phyloP scores from a whole-genome alignment of 2,888 invertebrate genomes.

The Dasypogon diadema region DNA sequence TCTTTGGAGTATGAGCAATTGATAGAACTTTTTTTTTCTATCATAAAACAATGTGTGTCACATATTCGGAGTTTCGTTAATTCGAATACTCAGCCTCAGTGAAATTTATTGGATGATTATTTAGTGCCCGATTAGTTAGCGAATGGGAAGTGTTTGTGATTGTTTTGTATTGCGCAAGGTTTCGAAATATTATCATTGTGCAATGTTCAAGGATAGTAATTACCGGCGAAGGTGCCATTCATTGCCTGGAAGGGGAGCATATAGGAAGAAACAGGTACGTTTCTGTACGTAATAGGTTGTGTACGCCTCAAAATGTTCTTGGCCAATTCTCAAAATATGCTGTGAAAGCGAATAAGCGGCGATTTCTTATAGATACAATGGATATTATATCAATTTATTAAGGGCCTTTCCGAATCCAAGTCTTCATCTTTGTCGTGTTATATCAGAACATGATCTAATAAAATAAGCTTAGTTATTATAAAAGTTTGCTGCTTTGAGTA shows the following conservation, averaged over 20 bases:
- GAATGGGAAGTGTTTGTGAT: neutral
- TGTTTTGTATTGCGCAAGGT: neutral
- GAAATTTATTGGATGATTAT: neutral
- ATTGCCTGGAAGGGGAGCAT: constrained; percentile 5
- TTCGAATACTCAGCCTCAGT: neutral
- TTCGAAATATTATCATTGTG: neutral
- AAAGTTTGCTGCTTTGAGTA: too few relatives aligned
- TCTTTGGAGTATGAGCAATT: constrained; percentile 26
- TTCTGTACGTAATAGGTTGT: too few relatives aligned
- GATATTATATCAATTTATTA: too few relatives aligned
- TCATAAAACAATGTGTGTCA: constrained; percentile 28
- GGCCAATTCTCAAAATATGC: too few relatives aligned
- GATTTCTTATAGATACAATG: too few relatives aligned
- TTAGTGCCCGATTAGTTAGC: neutral
- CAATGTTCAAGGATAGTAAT: constrained; percentile 7
- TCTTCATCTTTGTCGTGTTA: too few relatives aligned
- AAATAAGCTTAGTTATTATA: too few relatives aligned
- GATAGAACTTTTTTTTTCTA: constrained; percentile 2
- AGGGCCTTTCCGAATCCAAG: too few relatives aligned
- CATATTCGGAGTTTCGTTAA: constrained; percentile 22
- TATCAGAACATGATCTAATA: too few relatives aligned
- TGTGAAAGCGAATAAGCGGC: too few relatives aligned
- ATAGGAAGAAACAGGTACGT: constrained; percentile 8
- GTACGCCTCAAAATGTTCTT: too few relatives aligned
- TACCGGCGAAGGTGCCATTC: constrained; percentile 22